Base-by-base conservation (phyloP, 2,797 vertebrate species). In the Micromesistius poutassou region DNA sequence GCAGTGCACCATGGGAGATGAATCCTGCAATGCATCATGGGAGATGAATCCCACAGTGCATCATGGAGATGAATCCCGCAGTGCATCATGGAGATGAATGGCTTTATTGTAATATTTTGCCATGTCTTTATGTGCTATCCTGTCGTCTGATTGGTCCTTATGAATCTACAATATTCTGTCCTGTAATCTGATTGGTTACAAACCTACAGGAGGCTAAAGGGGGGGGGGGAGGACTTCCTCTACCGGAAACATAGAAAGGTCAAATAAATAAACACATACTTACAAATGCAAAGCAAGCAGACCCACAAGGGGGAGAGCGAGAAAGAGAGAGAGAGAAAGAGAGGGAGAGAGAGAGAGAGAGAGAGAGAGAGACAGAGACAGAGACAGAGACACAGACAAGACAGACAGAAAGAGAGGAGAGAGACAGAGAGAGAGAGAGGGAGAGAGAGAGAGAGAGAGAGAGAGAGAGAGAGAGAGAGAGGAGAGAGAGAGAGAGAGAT, bases 271-370 rank as follows among this genome's bases (percentile, higher is more conserved):
- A 82, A 91, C 85, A 87, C 73, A 94, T 94, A 94, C 94, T 94
- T 94, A 94, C 89, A 94, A 93, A 94, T 74, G 91, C 76, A 94
- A 93, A 92, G 85, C 87, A 91, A 92, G 93, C 84, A 90, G 91
- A 91, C 86, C 87, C 91, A 93, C 88, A 87, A 88, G 79, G 88
- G 82, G 87, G 84, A 90, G 85, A 93, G 87, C 89, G 83, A 90
- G 85, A 82, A 86, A 84, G 84, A 93, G 83, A 93, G 86, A 84
- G 74, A 83, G 89, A 12, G 91, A 87, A 19, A 82, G 33, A 85
- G 83, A 83, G 88, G 90, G 88, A 92, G 87, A 88, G 38, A 50
- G 46, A 19, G 46, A 50, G 46, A 5, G 46, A 50, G 46, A 19
- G 46, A 50, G 46, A 50, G 46, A 14, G 14, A 1, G 13, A 50